Base-by-base conservation (phyloP, 2,888 invertebrate genomes). In the Pseudeuparius sepicola region DNA sequence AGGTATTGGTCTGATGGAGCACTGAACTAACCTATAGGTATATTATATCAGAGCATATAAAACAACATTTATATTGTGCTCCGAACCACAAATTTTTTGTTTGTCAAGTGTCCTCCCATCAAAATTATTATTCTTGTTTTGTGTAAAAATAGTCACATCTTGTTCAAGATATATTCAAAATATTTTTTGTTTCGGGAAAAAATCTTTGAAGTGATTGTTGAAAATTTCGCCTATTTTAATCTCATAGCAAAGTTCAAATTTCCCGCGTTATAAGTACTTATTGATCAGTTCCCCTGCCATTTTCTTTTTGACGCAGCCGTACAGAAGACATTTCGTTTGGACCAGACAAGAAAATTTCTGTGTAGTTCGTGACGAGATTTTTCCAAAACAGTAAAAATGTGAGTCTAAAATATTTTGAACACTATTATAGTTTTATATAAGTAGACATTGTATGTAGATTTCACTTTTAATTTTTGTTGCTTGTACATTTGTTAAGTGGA, bases 321-420 rank as follows among this genome's bases (percentile, higher is more conserved):
- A 31, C 36, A 41, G 24, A 32, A 34, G 34, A 34, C n/a, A n/a
- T n/a, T n/a, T n/a, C n/a, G n/a, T n/a, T n/a, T n/a, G n/a, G 18
- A 14, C 25, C 36, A 28, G 28, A 14, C 28, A 28, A 4, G 28
- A 28, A 14, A 15, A 43, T 36, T 37, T 32, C 39, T 52, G 51
- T 56, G 54, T 36, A 54, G 55, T 53, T 59, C 55, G 57, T 56
- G 57, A 54, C 56, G 60, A 59, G 60, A 54, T 61, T 61, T 60
- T 61, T 58, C 56, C 54, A 56, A 55, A 61, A 57, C 56, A 54
- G 63, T 61, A 55, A 59, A 55, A 56, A 61, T 55, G 63, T 63
- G 53, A 62, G 63, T 63, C 53, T 14, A 24, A 34, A 25, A 39
- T n/a, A n/a, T n/a, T n/a, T n/a, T n/a, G n/a, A n/a, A n/a, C n/a